Percentiles rank a stretch among this genome's conserved stretches.
Evolutionary conservation across 2,888 invertebrate species (phyloP).

Genomic region (Drosophila mulleri): DNA sequence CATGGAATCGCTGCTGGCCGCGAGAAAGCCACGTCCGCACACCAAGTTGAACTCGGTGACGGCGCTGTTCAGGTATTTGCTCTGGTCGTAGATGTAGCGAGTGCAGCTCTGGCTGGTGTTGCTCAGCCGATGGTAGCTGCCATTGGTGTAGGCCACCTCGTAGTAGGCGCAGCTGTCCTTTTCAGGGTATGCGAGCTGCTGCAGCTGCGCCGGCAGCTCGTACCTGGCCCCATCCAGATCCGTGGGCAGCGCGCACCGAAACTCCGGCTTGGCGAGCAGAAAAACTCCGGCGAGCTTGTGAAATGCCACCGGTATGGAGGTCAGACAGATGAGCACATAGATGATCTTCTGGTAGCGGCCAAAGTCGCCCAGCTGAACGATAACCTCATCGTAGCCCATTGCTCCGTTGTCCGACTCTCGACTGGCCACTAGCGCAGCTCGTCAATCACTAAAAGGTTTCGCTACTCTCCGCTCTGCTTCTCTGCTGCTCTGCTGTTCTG

Average conservation of each 20-base stretch:
- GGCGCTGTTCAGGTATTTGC: slow-evolving; percentile 87
- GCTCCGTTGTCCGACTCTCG: not conserved
- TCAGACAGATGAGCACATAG: slow-evolving; percentile 89
- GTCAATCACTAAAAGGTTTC: slow-evolving; percentile 39
- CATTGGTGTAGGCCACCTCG: slow-evolving; percentile 82
- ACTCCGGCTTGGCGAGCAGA: slow-evolving; percentile 88
- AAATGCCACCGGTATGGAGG: slow-evolving; percentile 90
- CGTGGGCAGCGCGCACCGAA: slow-evolving; percentile 88
- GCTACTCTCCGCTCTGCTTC: not conserved
- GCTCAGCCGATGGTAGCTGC: slow-evolving; percentile 64
- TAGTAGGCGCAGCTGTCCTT: slow-evolving; percentile 86
- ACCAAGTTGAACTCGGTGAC: slow-evolving; percentile 90
- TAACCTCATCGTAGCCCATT: slow-evolving; percentile 91
- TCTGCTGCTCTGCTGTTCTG: slow-evolving; percentile 8
- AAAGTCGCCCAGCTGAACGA: slow-evolving; percentile 89
- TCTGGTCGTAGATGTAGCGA: slow-evolving; percentile 87
- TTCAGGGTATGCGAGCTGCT: slow-evolving; percentile 86
- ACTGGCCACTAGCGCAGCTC: slow-evolving; percentile 4
- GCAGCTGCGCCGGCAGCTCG: slow-evolving; percentile 84
- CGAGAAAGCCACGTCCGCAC: slow-evolving; percentile 88
- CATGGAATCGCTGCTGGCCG: slow-evolving; percentile 88
- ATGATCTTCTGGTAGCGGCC: slow-evolving; percentile 89
- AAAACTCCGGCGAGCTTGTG: slow-evolving; percentile 91
- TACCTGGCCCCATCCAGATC: slow-evolving; percentile 85
- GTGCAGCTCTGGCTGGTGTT: slow-evolving; percentile 85